These are phyloP conservation scores for Aphelinus atriplicis DNA, from an alignment of 1,140 invertebrate species.

Conservation along the genomic window DNA sequence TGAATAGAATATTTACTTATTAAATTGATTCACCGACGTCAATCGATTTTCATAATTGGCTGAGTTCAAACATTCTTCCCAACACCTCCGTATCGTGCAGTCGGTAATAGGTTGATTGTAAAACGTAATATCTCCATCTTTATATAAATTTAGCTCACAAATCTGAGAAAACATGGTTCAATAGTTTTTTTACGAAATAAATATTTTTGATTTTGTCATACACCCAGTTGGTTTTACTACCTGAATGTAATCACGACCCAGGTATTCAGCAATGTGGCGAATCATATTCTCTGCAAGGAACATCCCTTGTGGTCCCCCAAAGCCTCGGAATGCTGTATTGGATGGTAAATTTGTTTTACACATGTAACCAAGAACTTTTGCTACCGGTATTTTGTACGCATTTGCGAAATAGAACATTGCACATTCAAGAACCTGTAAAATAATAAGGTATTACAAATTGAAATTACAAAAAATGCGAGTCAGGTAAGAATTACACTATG, in stretches of 20 bases:
- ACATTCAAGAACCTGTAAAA: conserved; percentile 75
- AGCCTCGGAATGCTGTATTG: conserved; percentile 91
- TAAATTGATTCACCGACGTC: conserved; percentile 74
- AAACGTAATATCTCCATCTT: conserved; percentile 80
- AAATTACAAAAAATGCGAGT: background rate
- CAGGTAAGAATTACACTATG: conserved; percentile 6
- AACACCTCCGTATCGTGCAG: conserved; percentile 82
- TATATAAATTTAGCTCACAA: conserved; percentile 80
- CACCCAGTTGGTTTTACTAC: conserved; percentile 3
- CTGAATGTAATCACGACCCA: conserved; percentile 68
- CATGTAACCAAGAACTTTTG: conserved; percentile 73
- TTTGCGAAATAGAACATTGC: conserved; percentile 83
- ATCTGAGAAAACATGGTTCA: conserved; percentile 59
- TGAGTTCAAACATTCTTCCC: conserved; percentile 78
- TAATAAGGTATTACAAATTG: background rate
- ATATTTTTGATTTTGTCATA: background rate
- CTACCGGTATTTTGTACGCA: conserved; percentile 79
- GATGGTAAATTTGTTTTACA: conserved; percentile 89
- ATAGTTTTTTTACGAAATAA: background rate
- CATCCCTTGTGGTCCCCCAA: conserved; percentile 91
- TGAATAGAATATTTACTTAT: conserved; percentile 67
- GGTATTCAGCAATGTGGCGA: conserved; percentile 77
- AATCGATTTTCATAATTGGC: conserved; percentile 74
- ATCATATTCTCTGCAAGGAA: conserved; percentile 83
- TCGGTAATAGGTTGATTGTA: conserved; percentile 79